Evolutionary conservation across 2,888 invertebrate species (phyloP).

Genomic region (Elegia similella): DNA sequence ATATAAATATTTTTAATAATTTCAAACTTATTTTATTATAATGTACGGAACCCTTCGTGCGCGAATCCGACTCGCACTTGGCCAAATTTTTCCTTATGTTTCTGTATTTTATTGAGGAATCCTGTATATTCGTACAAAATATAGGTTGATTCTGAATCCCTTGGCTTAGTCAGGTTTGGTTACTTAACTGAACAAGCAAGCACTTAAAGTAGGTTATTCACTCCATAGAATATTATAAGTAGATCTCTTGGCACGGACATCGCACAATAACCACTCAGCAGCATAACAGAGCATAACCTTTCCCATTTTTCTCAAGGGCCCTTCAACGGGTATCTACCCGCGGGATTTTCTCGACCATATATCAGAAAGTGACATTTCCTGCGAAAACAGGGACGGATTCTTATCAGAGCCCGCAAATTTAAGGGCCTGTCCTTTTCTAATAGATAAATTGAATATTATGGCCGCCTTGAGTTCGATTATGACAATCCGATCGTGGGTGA

Average conservation of each 20-base stretch:
- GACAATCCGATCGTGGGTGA: constrained; percentile 3
- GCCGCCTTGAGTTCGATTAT: not conserved
- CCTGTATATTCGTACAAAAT: no score
- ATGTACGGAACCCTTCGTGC: no score
- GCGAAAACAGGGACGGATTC: constrained; percentile 16
- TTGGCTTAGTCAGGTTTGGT: no score
- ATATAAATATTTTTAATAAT: no score
- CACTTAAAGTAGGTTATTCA: no score
- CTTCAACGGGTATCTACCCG: not conserved
- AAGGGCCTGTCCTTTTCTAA: constrained; percentile 16
- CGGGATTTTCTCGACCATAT: not conserved
- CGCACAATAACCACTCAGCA: not conserved
- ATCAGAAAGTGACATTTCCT: constrained; percentile 13
- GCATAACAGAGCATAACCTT: not conserved
- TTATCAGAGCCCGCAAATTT: constrained; percentile 21
- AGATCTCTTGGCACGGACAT: not conserved
- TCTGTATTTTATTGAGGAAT: no score
- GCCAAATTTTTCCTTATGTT: no score
- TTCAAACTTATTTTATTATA: no score
- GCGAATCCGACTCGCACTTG: no score
- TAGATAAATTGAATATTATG: constrained; percentile 23
- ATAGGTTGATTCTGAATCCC: no score
- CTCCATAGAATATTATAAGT: no score
- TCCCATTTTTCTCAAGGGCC: constrained; percentile 1
- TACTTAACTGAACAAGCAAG: no score